A percentile compares a stretch with the other conserved stretches of the same genome.
Conservation (phyloP, 2,797 vertebrate species). For the Leptoclinus maculatus region DNA sequence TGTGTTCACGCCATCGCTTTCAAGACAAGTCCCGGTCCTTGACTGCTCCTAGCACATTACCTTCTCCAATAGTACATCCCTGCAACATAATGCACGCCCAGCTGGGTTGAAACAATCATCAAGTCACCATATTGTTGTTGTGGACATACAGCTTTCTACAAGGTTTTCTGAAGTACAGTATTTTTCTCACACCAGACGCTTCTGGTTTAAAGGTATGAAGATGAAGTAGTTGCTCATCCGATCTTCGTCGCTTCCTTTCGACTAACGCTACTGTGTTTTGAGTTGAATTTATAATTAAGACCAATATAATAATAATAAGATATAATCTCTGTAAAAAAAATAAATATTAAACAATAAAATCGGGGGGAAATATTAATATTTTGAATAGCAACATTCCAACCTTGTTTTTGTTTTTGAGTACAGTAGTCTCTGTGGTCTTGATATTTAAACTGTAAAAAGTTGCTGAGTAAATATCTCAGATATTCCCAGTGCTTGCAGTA, state of each 20-base stretch:
- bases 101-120: slow-evolving; percentile 52
- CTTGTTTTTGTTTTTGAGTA: slow-evolving; percentile 72
- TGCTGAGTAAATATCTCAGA: slow-evolving; percentile 68
- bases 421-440: slow-evolving; percentile 78
- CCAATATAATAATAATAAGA: neutral
- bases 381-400: slow-evolving; percentile 72
- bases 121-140: slow-evolving; percentile 43
- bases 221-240: slow-evolving; percentile 56
- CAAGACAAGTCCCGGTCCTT: slow-evolving; percentile 65
- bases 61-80: slow-evolving; percentile 55
- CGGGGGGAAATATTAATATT: slow-evolving; percentile 58
- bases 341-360: slow-evolving; percentile 46
- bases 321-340: slow-evolving; percentile 53
- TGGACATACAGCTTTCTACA: slow-evolving; percentile 51
- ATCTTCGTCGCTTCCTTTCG: slow-evolving; percentile 52
- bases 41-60: slow-evolving; percentile 59
- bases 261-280: slow-evolving; percentile 51
- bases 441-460: slow-evolving; percentile 75
- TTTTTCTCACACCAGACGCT: slow-evolving; percentile 51
- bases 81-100: slow-evolving; percentile 58
- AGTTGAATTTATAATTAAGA: slow-evolving; percentile 58
- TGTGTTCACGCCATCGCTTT: slow-evolving; percentile 57
- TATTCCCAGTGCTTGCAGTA: slow-evolving; percentile 68
- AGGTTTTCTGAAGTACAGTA: slow-evolving; percentile 46
- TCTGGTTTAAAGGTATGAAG: slow-evolving; percentile 61